These are phyloP conservation scores for Penelope pileata DNA, from an alignment of 2,113 vertebrate genomes.

Conservation along the genomic window DNA sequence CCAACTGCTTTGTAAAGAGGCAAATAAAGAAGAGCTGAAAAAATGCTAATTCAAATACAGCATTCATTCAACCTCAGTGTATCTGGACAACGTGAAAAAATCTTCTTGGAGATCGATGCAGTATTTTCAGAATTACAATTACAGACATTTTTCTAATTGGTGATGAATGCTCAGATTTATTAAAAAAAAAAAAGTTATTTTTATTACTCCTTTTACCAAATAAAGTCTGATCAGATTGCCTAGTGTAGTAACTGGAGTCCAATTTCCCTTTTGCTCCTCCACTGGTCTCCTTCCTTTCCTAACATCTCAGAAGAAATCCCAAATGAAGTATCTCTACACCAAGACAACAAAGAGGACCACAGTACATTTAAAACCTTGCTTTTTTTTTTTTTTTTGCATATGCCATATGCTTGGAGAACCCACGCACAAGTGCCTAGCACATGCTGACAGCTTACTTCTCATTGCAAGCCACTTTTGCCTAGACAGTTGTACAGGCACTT, in stretches of 20 bases:
- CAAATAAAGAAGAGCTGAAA: background rate
- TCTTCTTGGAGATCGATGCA: background rate
- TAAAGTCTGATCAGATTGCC: background rate
- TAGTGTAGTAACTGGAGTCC: background rate
- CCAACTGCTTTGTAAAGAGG: background rate
- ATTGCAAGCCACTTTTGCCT: background rate
- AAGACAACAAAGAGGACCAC: background rate
- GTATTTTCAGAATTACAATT: background rate
- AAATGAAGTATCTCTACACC: background rate
- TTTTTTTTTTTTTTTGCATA: background rate
- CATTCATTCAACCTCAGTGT: background rate
- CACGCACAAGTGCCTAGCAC: background rate
- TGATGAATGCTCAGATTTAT: background rate
- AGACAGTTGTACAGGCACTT: background rate
- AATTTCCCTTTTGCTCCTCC: background rate
- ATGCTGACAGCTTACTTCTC: background rate
- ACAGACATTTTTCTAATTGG: background rate
- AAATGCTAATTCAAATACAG: background rate
- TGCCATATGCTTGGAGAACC: background rate
- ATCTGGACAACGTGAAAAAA: background rate
- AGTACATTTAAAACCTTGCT: background rate
- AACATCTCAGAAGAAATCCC: background rate
- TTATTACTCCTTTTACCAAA: background rate
- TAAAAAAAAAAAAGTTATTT: background rate
- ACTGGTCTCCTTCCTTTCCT: background rate